Percentiles rank a stretch among this genome's conserved stretches.
Evolutionary conservation across 2,113 vertebrate species (phyloP).

Genomic region (Sebastes fasciatus): DNA sequence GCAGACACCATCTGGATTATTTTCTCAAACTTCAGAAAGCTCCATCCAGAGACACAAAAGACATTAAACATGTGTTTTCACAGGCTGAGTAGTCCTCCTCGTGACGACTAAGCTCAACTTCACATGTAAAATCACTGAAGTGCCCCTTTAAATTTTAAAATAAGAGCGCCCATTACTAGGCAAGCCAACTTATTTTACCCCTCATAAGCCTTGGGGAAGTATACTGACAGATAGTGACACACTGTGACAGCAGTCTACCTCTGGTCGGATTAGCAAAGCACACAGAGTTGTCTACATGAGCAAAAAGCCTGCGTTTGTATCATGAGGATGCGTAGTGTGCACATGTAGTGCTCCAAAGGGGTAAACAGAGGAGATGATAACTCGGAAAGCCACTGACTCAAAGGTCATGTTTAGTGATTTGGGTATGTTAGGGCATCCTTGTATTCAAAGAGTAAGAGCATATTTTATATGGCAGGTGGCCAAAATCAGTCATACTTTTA

Average conservation of each 20-base stretch:
- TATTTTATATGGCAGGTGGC: conserved; percentile 26
- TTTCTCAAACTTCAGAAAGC: background rate
- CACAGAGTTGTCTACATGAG: conserved; percentile 68
- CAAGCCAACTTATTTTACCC: conserved; percentile 3
- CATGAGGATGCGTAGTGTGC: conserved; percentile 38
- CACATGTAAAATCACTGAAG: background rate
- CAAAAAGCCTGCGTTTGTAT: conserved; percentile 56
- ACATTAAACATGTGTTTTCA: background rate
- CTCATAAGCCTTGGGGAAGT: conserved; percentile 50
- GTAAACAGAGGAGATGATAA: conserved; percentile 51
- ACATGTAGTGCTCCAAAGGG: conserved; percentile 43
- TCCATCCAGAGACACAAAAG: background rate
- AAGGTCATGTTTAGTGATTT: conserved; percentile 55
- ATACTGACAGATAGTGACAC: conserved; percentile 63
- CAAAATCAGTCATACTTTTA: conserved; percentile 4
- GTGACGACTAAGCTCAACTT: background rate
- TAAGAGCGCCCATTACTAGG: conserved; percentile 9
- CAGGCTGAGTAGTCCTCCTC: background rate
- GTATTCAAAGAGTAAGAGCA: conserved; percentile 29
- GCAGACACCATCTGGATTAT: background rate
- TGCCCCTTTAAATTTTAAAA: conserved; percentile 1
- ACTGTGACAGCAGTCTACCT: conserved; percentile 69
- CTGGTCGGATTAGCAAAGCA: conserved; percentile 64
- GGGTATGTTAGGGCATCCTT: conserved; percentile 20
- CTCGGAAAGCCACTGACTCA: conserved; percentile 47